Conservation (phyloP, 1,140 invertebrate species). For the Bombus waltoni region DNA sequence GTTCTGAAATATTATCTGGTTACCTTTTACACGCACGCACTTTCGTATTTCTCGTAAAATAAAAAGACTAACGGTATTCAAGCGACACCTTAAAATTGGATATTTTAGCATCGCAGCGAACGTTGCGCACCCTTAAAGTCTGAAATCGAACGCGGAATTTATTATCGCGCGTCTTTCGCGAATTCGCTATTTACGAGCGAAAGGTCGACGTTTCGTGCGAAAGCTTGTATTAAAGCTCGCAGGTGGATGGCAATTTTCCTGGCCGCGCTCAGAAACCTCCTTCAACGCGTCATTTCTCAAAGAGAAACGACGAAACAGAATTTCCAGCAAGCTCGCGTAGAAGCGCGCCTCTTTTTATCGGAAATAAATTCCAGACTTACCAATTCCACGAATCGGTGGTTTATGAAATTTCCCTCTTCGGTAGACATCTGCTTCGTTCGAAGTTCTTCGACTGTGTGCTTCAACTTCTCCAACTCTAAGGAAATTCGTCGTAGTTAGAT, state of each 20-base stretch:
- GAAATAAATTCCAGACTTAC: conserved; percentile 5
- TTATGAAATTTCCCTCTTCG: background rate
- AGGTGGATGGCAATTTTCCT: background rate
- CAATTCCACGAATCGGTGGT: background rate
- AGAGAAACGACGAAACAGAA: background rate
- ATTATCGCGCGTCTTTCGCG: background rate
- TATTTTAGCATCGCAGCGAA: background rate
- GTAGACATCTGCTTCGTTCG: background rate
- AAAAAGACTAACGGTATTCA: background rate
- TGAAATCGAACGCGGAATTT: background rate
- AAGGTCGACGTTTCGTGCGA: background rate
- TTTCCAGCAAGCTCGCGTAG: background rate
- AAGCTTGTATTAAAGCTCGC: conserved; percentile 22
- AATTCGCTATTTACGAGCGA: conserved; percentile 1
- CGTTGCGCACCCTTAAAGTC: background rate
- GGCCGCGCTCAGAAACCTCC: too few relatives aligned
- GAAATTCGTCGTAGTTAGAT: background rate
- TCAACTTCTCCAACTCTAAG: background rate
- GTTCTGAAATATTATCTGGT: too few relatives aligned
- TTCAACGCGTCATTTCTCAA: background rate
- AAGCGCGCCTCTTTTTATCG: background rate
- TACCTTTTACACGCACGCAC: too few relatives aligned
- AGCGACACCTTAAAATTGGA: too few relatives aligned
- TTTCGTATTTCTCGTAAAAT: background rate
- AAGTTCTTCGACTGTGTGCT: background rate